phyloP scores from a whole-genome alignment of 2,888 invertebrate genomes.

The Sturmia bella region DNA sequence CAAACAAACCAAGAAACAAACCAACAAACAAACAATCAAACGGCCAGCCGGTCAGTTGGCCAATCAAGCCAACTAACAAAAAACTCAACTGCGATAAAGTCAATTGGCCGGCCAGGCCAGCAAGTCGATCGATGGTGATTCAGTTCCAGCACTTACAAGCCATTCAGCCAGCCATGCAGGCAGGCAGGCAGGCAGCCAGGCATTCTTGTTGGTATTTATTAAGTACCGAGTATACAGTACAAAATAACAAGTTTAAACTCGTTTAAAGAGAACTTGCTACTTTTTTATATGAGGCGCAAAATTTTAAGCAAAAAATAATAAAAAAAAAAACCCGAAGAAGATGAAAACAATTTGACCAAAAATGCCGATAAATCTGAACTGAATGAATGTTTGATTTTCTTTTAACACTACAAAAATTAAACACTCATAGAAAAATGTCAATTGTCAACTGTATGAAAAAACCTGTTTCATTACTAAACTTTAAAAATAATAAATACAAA shows the following conservation, averaged over 20 bases:
- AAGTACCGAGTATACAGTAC: conserved; percentile 60
- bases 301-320: conserved; percentile 33
- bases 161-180: neutral
- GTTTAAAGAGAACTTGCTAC: conserved; percentile 70
- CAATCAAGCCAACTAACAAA: conserved; percentile 18
- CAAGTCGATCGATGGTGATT: neutral
- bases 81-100: conserved; percentile 22
- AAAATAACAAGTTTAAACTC: conserved; percentile 66
- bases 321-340: conserved; percentile 20
- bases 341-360: conserved; percentile 66
- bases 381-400: conserved; percentile 61
- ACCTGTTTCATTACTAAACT: neutral
- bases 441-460: neutral
- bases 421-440: conserved; percentile 43
- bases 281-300: conserved; percentile 56
- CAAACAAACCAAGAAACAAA: too few species aligned
- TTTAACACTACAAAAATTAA: conserved; percentile 29
- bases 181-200: conserved; percentile 2
- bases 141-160: neutral
- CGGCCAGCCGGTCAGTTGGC: conserved; percentile 24
- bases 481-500: too few species aligned
- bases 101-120: conserved; percentile 15
- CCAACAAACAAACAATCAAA: too few species aligned
- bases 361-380: conserved; percentile 68
- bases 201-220: conserved; percentile 48